phyloP scores from a whole-genome alignment of 2,113 vertebrate species.

The Lagopus leucura region DNA sequence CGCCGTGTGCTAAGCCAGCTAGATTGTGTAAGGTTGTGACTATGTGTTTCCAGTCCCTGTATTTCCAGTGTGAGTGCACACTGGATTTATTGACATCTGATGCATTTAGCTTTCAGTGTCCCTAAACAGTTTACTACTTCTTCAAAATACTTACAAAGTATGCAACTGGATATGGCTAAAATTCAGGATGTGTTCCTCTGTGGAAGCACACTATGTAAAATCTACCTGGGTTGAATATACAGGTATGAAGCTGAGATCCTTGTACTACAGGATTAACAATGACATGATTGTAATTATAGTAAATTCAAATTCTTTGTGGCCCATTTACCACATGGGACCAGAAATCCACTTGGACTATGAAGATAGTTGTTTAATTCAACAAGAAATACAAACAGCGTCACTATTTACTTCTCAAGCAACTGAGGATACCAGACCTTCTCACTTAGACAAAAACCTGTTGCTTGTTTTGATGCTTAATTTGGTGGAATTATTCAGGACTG shows the following conservation, averaged over 20 bases:
- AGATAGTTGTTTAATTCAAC: neutral
- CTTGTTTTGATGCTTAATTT: neutral
- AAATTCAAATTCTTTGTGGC: neutral
- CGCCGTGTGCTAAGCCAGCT: neutral
- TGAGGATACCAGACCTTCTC: neutral
- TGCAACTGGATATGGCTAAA: neutral
- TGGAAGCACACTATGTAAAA: rapidly evolving
- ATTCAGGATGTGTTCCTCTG: neutral
- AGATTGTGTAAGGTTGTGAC: rapidly evolving
- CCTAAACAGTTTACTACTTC: neutral
- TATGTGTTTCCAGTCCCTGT: rapidly evolving
- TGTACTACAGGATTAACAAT: neutral
- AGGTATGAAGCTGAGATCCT: neutral
- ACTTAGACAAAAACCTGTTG: neutral
- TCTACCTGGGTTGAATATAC: neutral
- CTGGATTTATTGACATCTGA: neutral
- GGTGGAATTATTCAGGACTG: neutral
- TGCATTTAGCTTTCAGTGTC: neutral
- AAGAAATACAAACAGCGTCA: neutral
- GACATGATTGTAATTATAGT: rapidly evolving
- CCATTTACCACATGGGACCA: neutral
- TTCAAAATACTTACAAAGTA: neutral
- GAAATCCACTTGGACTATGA: neutral
- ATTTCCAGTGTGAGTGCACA: neutral
- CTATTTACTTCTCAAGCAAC: neutral